Conservation (phyloP, 2,113 vertebrate species). For the Muntiacus reevesi region DNA sequence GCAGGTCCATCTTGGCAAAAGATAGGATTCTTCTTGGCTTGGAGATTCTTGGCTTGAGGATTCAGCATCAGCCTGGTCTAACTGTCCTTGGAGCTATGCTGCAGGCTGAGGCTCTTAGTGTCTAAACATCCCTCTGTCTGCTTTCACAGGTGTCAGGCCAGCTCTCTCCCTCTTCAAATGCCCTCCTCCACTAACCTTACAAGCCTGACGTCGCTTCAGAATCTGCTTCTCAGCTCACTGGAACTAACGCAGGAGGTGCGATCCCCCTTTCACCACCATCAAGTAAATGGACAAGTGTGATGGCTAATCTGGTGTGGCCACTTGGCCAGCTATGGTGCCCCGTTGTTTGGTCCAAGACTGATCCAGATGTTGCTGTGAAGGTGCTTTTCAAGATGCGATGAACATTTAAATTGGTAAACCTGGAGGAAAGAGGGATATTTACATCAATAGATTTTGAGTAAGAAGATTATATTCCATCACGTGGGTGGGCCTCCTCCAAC, state of each 20-base stretch:
- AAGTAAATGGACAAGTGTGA: accelerated
- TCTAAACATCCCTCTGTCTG: neutral
- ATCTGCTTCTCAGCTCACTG: neutral
- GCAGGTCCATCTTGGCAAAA: neutral
- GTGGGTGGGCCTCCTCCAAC: neutral
- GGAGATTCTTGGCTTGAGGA: neutral
- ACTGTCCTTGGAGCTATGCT: accelerated
- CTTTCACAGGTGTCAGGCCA: neutral
- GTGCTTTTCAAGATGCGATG: neutral
- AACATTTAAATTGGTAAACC: neutral
- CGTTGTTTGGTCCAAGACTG: neutral
- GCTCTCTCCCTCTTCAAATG: neutral
- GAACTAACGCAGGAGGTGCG: neutral
- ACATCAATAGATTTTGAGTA: neutral
- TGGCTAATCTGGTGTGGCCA: neutral
- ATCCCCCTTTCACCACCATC: neutral
- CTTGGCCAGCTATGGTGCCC: neutral
- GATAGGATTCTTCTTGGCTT: neutral
- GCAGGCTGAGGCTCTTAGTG: too few relatives aligned
- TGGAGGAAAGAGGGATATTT: neutral
- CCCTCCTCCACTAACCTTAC: accelerated
- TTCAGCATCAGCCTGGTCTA: accelerated
- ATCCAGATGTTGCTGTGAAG: neutral
- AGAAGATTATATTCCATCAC: too few relatives aligned
- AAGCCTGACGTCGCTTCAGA: neutral